These are phyloP conservation scores for Lordiphosa stackelbergi DNA, from an alignment of 1,140 invertebrate genomes.

Conservation along the genomic window DNA sequence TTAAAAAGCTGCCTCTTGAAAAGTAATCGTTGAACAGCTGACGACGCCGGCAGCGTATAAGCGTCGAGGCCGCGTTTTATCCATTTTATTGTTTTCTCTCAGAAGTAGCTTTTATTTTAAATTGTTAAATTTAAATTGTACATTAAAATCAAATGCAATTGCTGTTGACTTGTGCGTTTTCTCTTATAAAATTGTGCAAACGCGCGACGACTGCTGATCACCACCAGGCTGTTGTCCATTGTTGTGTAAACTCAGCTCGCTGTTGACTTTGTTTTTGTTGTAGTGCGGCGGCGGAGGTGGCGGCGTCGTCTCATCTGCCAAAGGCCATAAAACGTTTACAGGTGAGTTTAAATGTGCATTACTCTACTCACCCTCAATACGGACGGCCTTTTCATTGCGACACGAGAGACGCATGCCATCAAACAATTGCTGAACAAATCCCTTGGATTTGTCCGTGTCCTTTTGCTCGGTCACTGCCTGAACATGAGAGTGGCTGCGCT, in stretches of 20 bases:
- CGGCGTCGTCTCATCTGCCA: slow-evolving; percentile 58
- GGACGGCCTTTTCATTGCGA: slow-evolving; percentile 67
- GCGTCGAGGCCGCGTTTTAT: too few relatives aligned
- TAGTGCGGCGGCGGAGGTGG: slow-evolving; percentile 45
- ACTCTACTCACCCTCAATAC: slow-evolving; percentile 57
- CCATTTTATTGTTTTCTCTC: slow-evolving; percentile 12
- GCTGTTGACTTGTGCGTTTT: slow-evolving; percentile 21
- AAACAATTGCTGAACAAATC: slow-evolving; percentile 60
- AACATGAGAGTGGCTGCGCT: slow-evolving; percentile 34
- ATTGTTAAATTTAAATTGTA: slow-evolving; percentile 28
- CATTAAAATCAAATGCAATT: slow-evolving; percentile 65
- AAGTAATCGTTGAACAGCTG: too few relatives aligned
- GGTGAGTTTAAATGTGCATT: slow-evolving; percentile 27
- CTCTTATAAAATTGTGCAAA: slow-evolving; percentile 76
- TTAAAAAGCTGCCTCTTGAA: too few relatives aligned
- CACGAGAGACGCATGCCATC: slow-evolving; percentile 58
- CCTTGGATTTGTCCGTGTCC: slow-evolving; percentile 48
- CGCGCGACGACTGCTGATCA: slow-evolving; percentile 66
- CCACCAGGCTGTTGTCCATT: slow-evolving; percentile 15
- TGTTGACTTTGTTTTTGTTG: slow-evolving; percentile 67
- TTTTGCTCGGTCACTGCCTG: slow-evolving; percentile 19
- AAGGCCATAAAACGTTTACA: slow-evolving; percentile 13
- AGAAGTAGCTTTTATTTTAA: slow-evolving; percentile 18
- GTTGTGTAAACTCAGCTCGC: slow-evolving; percentile 59
- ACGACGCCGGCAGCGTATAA: too few relatives aligned